Conservation (phyloP, 2,113 vertebrate species). For the Cyphomyrus discorhynchus region DNA sequence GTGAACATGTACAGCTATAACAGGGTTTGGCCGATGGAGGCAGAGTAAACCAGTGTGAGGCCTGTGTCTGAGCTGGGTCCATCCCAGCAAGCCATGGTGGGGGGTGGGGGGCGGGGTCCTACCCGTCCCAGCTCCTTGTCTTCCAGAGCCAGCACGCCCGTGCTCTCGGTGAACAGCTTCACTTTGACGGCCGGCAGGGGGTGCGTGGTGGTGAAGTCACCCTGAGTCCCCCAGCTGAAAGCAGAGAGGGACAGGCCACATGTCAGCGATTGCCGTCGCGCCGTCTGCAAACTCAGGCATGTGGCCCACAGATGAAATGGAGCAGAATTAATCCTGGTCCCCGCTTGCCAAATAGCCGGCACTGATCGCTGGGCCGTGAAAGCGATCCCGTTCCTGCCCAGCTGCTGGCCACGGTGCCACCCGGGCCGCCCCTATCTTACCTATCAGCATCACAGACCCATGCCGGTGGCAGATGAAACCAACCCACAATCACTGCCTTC, state of each 20-base stretch:
- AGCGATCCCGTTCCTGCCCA: background rate
- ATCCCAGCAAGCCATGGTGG: background rate
- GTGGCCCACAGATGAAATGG: background rate
- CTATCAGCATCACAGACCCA: background rate
- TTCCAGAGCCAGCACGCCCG: conserved; percentile 90
- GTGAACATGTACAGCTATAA: background rate
- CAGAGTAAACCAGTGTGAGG: background rate
- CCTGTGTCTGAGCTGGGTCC: background rate
- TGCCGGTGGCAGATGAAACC: background rate
- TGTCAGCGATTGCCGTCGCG: background rate
- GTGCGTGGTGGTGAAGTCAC: conserved; percentile 93
- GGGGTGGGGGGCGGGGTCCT: conserved; percentile 3
- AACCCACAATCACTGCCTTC: background rate
- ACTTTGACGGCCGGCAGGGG: conserved; percentile 94
- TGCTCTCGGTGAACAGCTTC: conserved; percentile 96
- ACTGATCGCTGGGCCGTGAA: background rate
- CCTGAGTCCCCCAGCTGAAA: conserved; percentile 94
- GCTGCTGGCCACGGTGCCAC: background rate
- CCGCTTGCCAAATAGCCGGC: background rate
- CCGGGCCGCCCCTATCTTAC: background rate
- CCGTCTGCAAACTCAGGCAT: background rate
- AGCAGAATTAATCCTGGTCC: background rate
- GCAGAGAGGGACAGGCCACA: conserved; percentile 32
- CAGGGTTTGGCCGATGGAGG: too few species aligned
- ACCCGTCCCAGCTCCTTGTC: conserved; percentile 97